Percentiles rank a stretch among this genome's conserved stretches.
These are phyloP conservation scores for Ginglymostoma cirratum DNA, from an alignment of 2,113 vertebrate genomes.

Conservation along the genomic window DNA sequence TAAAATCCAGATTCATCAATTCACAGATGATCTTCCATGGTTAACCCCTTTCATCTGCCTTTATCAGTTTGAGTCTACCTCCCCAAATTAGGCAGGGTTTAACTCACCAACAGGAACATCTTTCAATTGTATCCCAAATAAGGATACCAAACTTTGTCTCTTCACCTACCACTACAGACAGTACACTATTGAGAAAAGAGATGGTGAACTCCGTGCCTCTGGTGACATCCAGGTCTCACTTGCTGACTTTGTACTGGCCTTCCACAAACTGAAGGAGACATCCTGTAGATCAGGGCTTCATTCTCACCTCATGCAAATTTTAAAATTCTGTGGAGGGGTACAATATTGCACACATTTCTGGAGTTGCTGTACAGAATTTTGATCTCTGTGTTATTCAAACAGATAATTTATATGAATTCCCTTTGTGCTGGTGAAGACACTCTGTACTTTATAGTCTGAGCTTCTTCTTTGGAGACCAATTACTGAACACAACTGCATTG, in stretches of 20 bases:
- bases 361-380: not conserved
- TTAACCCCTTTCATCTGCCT: not conserved
- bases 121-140: not conserved
- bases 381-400: not conserved
- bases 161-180: not conserved
- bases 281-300: not conserved
- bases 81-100: not conserved
- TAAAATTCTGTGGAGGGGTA: not conserved
- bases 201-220: not conserved
- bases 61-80: not conserved
- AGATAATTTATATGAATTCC: not conserved
- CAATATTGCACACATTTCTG: not conserved
- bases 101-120: not conserved
- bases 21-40: not conserved
- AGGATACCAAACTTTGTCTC: not conserved
- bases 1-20: not conserved
- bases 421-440: not conserved
- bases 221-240: slow-evolving; percentile 36
- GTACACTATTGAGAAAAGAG: not conserved
- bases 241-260: not conserved
- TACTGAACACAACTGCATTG: not conserved
- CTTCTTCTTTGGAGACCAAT: not conserved
- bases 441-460: not conserved
- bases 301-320: not conserved
- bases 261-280: not conserved